Base-by-base conservation (phyloP, 2,113 vertebrate species). In the Camelus dromedarius region DNA sequence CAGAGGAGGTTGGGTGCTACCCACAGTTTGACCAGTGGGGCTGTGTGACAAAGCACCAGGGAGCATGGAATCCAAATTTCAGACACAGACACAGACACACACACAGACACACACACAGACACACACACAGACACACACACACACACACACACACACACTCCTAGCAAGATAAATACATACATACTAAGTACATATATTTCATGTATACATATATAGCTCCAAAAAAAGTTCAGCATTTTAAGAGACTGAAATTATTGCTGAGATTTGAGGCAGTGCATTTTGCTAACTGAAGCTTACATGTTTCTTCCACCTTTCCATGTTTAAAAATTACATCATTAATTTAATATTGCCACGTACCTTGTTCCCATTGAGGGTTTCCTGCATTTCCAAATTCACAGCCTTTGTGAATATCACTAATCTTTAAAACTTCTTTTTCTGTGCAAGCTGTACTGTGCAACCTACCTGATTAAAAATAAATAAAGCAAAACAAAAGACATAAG, bases 11-110 rank as follows among this genome's bases (percentile, higher is more conserved):
- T 66, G 9, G 32, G 28, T 30, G 8, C 81, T 89, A 97, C 70
- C 73, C 56, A 82, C n/a, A 96, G 64, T 88, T 93, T 97, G 91
- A 96, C 58, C 88, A 89, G 1, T 64, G 11, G 20, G 60, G 38
- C 56, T 96, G 52, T 96, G 52, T 9, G 80, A 90, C 98, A 98
- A 95, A 60, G 24, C 91, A 54, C 97, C 72, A 97, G 82, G 72
- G 93, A 96, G 60, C 30, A 91, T 81, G 89, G 64, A 81, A 96
- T 79, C 62, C 82, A 97, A 85, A 91, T 93, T 76, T 67, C 14
- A 20, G 66, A 24, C 32, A 20, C n/a, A 64, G 8, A 19, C 56
- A 35, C 28, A 52, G 8, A 52, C 79, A 24, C 18, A 54, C 4
- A 14, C 26, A 35, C 2, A 35, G 2, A 69, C 7, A 26, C 26